Percentiles rank a stretch among this genome's conserved stretches.
Conservation (phyloP, 2,888 invertebrate genomes). For the Callyntrura sp. region DNA sequence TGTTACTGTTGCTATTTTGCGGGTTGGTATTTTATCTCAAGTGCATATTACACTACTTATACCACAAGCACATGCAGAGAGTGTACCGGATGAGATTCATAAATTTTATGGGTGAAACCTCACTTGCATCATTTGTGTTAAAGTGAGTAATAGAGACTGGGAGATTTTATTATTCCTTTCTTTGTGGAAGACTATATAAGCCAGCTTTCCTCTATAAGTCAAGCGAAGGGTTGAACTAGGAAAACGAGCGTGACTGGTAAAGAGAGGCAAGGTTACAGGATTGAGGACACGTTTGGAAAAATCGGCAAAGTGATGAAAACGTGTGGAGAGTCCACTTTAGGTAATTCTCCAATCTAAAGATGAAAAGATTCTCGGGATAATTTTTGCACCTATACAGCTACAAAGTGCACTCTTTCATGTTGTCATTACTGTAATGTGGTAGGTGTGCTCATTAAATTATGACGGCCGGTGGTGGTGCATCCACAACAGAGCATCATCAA, state of each 20-base stretch:
- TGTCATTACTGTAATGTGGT: background rate
- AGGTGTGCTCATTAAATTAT: slow-evolving; percentile 19
- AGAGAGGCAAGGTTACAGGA: too few relatives aligned
- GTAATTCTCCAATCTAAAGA: too few relatives aligned
- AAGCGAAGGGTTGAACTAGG: too few relatives aligned
- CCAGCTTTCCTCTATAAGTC: too few relatives aligned
- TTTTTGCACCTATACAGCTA: background rate
- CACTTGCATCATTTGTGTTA: background rate
- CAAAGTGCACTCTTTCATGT: background rate
- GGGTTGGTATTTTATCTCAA: background rate
- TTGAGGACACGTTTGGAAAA: background rate
- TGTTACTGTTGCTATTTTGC: background rate
- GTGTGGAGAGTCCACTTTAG: too few relatives aligned
- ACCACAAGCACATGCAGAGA: background rate
- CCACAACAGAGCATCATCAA: background rate
- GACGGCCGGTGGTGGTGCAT: background rate
- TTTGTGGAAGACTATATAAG: too few relatives aligned
- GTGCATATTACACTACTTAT: background rate
- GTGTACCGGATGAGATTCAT: slow-evolving; percentile 51
- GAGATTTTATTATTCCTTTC: background rate
- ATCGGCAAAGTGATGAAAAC: too few relatives aligned
- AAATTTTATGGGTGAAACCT: slow-evolving; percentile 11
- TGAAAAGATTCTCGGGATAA: too few relatives aligned
- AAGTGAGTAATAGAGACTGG: slow-evolving; percentile 14
- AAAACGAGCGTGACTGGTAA: too few relatives aligned